Evolutionary conservation across 2,888 invertebrate species (phyloP).

Genomic region (Caenorhabditis virilis): DNA sequence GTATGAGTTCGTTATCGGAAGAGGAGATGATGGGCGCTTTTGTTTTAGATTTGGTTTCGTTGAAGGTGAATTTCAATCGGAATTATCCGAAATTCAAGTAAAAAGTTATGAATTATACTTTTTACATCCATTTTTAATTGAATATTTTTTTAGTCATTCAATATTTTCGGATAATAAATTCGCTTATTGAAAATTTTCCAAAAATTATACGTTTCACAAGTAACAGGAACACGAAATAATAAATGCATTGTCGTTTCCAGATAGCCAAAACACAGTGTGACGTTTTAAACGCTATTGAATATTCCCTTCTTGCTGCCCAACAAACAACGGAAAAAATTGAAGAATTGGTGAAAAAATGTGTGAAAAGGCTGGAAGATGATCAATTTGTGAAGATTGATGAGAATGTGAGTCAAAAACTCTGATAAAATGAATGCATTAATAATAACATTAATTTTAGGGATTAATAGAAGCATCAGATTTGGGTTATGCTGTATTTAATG

Average conservation of each 20-base stretch:
- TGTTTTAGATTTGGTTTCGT: conserved; percentile 51
- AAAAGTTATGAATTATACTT: too few species aligned
- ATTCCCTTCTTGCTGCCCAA: conserved; percentile 44
- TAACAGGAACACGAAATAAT: too few species aligned
- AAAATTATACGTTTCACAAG: too few species aligned
- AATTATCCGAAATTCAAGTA: too few species aligned
- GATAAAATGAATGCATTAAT: background rate
- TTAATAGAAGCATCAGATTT: conserved; percentile 69
- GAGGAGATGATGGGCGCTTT: conserved; percentile 46
- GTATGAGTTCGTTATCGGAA: conserved; percentile 41
- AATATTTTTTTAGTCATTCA: too few species aligned
- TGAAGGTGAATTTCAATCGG: conserved; percentile 52
- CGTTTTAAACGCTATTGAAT: conserved; percentile 31
- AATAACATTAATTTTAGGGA: conserved; percentile 11
- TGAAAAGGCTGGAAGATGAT: conserved; percentile 21
- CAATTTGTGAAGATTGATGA: conserved; percentile 24
- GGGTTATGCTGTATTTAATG: conserved; percentile 84
- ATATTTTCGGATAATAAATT: too few species aligned
- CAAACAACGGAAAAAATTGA: conserved; percentile 24
- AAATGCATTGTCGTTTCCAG: too few species aligned
- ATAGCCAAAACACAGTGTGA: conserved; percentile 39
- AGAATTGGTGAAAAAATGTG: conserved; percentile 5
- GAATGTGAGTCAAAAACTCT: background rate
- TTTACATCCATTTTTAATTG: too few species aligned
- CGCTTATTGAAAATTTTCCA: too few species aligned